A percentile compares a stretch with the other conserved stretches of the same genome.
Conservation (phyloP, 2,797 vertebrate genomes). For the Pseudochirops corinnae region DNA sequence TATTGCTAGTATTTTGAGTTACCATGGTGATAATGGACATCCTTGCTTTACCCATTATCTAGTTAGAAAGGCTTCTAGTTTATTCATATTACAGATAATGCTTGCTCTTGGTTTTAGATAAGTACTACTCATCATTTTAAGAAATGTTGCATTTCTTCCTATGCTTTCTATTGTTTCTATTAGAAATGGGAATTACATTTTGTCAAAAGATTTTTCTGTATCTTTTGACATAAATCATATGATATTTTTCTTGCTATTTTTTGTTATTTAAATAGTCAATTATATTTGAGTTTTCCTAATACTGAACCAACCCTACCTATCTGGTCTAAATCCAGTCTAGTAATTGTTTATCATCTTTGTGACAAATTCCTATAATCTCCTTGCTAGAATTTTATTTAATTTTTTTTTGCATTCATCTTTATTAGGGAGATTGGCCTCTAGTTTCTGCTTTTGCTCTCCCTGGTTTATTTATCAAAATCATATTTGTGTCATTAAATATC, state of each 20-base stretch:
- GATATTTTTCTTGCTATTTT: not conserved
- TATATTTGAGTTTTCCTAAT: not conserved
- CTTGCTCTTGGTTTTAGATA: not conserved
- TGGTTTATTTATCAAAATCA: not conserved
- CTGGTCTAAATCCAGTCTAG: not conserved
- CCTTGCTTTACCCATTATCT: not conserved
- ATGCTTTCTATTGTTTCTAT: not conserved
- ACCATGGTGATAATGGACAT: not conserved
- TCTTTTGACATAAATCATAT: not conserved
- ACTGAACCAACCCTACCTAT: not conserved
- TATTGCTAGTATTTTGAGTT: not conserved
- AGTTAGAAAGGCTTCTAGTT: not conserved
- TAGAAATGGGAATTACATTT: not conserved
- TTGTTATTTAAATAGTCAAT: not conserved
- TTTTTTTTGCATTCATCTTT: not conserved
- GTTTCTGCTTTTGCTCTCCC: not conserved
- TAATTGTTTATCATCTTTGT: not conserved
- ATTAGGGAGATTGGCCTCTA: not conserved
- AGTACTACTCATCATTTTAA: not conserved
- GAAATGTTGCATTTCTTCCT: not conserved
- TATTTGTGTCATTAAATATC: not conserved
- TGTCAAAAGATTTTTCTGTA: not conserved
- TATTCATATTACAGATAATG: not conserved
- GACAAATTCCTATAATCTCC: not conserved
- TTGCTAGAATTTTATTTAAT: not conserved